Evolutionary conservation across 1,140 invertebrate genomes (phyloP).

Genomic region (Propsilocerus akamusi): DNA sequence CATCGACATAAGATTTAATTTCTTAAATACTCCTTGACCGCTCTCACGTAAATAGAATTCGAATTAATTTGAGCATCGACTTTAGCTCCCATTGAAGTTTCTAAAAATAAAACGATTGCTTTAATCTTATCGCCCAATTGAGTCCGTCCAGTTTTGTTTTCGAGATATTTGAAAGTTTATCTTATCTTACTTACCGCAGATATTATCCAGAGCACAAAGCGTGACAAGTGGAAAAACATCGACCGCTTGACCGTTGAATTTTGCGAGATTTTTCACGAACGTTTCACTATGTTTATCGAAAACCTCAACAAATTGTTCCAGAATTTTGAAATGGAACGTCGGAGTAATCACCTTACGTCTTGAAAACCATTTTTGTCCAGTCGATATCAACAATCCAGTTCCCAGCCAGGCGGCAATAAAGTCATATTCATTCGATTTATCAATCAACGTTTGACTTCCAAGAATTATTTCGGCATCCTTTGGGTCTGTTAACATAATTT

Average conservation of each 20-base stretch:
- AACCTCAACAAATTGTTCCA: conserved; percentile 50
- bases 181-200: conserved; percentile 36
- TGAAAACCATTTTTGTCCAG: conserved; percentile 48
- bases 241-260: conserved; percentile 14
- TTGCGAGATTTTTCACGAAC: conserved; percentile 33
- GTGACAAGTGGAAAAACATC: conserved; percentile 36
- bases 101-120: conserved; percentile 28
- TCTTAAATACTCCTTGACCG: conserved; percentile 38
- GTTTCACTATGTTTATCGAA: conserved; percentile 49
- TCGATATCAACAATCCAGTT: background rate
- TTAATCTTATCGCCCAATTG: too few species aligned
- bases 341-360: conserved; percentile 69
- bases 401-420: background rate
- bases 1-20: too few species aligned
- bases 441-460: background rate
- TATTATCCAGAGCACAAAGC: conserved; percentile 51
- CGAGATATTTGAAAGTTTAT: too few species aligned
- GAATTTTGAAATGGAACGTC: conserved; percentile 72
- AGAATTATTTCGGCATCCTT: background rate
- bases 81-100: conserved; percentile 72
- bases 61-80: conserved; percentile 49
- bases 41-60: conserved; percentile 52
- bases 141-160: too few species aligned
- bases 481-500: background rate
- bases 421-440: background rate